phyloP scores from a whole-genome alignment of 2,797 vertebrate species.

The Hoplostethus mediterraneus region DNA sequence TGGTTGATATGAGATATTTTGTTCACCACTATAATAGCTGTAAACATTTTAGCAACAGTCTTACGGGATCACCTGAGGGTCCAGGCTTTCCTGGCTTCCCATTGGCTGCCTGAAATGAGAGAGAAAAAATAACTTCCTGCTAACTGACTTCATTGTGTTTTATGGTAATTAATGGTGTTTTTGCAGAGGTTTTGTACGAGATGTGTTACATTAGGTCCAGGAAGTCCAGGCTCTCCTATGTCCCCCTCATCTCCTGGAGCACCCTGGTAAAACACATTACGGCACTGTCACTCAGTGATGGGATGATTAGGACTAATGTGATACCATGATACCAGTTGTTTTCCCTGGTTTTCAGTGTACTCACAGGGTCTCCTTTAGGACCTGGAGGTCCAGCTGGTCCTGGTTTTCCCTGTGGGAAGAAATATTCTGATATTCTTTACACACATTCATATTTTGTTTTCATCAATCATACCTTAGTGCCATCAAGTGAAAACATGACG shows the following conservation, averaged over 20 bases:
- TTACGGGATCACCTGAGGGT: slow-evolving; percentile 89
- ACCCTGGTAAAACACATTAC: slow-evolving; percentile 69
- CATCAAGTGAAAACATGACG: neutral
- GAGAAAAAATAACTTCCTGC: neutral
- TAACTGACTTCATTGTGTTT: neutral
- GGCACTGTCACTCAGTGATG: neutral
- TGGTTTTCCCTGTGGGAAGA: slow-evolving; percentile 73
- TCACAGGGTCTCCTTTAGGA: slow-evolving; percentile 82
- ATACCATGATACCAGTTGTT: neutral
- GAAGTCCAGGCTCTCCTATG: slow-evolving; percentile 80
- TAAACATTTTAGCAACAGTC: slow-evolving; percentile 42
- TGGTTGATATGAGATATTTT: neutral
- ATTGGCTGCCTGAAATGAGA: slow-evolving; percentile 74
- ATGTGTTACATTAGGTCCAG: slow-evolving; percentile 78
- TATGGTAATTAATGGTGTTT: neutral
- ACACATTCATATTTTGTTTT: neutral
- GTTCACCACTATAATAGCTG: neutral
- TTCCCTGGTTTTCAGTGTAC: slow-evolving; percentile 37
- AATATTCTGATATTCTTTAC: neutral
- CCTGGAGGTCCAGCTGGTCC: slow-evolving; percentile 75
- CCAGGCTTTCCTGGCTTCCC: slow-evolving; percentile 83
- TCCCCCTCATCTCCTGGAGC: slow-evolving; percentile 78
- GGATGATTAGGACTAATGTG: neutral
- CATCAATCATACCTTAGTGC: neutral
- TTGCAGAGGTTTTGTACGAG: slow-evolving; percentile 7